phyloP scores from a whole-genome alignment of 2,888 invertebrate species.

The Eurytoma californica region DNA sequence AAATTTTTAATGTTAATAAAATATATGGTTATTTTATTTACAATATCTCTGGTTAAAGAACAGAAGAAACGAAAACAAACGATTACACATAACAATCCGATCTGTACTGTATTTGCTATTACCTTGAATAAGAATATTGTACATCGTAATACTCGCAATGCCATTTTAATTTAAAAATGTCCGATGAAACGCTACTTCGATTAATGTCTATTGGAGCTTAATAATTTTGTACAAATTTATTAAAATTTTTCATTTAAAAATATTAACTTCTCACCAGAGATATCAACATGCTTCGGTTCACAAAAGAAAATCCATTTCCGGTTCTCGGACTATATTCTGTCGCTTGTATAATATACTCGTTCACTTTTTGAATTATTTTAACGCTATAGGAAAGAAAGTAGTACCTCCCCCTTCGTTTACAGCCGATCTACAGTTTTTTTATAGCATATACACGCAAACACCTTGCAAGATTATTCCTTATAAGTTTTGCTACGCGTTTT shows the following conservation, averaged over 20 bases:
- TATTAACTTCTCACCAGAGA: not conserved
- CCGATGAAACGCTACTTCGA: too few species aligned
- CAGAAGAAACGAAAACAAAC: too few species aligned
- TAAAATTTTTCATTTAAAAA: not conserved
- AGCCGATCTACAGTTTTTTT: slow-evolving; percentile 56
- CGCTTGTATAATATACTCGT: slow-evolving; percentile 48
- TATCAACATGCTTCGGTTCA: slow-evolving; percentile 4
- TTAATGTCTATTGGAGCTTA: too few species aligned
- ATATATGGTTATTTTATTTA: too few species aligned
- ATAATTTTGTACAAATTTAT: not conserved
- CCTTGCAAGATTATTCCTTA: slow-evolving; percentile 57
- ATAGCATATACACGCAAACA: slow-evolving; percentile 63
- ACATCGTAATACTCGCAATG: too few species aligned
- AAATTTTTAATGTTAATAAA: too few species aligned
- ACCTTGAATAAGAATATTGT: too few species aligned
- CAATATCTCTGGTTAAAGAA: too few species aligned
- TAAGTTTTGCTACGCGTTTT: slow-evolving; percentile 55
- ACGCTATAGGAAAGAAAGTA: slow-evolving; percentile 49
- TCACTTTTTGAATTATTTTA: slow-evolving; percentile 45
- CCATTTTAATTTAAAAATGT: too few species aligned
- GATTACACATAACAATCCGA: too few species aligned
- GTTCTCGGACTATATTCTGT: slow-evolving; percentile 62
- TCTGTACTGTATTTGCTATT: too few species aligned
- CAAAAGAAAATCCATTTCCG: slow-evolving; percentile 64
- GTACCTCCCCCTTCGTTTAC: slow-evolving; percentile 59